Conservation (phyloP, 2,797 vertebrate genomes). For the Neosilurus hyrtlii region DNA sequence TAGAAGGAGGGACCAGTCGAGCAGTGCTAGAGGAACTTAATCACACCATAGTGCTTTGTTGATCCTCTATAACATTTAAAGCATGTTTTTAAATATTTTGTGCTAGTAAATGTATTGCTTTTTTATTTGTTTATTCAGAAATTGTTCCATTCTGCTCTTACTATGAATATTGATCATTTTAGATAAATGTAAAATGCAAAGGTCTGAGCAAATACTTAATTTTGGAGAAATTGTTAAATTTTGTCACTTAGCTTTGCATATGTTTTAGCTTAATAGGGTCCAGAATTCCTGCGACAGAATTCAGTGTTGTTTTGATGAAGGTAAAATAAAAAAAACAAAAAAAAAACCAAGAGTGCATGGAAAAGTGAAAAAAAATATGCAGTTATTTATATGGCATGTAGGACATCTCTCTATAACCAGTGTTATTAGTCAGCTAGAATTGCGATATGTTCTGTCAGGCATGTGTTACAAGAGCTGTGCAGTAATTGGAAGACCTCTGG, state of each 20-base stretch:
- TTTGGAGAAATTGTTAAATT: constrained; percentile 26
- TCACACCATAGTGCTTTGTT: background rate
- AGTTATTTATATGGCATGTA: constrained; percentile 24
- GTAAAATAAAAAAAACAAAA: too few species aligned
- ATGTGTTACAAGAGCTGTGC: constrained; percentile 35
- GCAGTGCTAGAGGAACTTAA: too few species aligned
- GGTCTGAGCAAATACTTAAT: background rate
- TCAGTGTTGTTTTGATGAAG: background rate
- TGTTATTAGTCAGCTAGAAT: constrained; percentile 27
- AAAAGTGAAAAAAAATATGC: constrained; percentile 14
- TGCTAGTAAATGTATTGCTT: background rate
- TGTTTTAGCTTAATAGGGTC: constrained; percentile 10
- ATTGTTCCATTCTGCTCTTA: background rate
- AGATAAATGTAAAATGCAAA: background rate
- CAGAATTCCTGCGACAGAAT: constrained; percentile 11
- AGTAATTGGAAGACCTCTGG: constrained; percentile 37
- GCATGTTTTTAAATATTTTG: background rate
- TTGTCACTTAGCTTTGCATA: constrained; percentile 22
- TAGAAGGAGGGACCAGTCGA: too few species aligned
- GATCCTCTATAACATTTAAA: background rate
- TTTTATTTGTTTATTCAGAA: background rate
- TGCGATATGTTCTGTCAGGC: constrained; percentile 35
- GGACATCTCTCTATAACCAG: constrained; percentile 29
- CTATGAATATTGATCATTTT: background rate
- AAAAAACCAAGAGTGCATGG: background rate